phyloP scores from a whole-genome alignment of 2,888 invertebrate species.

The Pasiphila rectangulata region DNA sequence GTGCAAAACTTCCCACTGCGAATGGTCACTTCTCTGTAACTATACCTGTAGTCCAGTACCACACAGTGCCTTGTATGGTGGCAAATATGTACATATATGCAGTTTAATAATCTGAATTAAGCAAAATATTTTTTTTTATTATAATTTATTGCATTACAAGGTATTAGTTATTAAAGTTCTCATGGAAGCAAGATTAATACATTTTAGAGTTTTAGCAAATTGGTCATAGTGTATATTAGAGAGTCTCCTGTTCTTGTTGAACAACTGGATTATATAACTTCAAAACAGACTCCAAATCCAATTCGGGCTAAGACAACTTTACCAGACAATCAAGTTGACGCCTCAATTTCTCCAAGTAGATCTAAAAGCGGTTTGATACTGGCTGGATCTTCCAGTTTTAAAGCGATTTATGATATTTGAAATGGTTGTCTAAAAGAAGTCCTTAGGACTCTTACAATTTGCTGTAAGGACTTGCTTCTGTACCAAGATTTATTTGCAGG shows the following conservation, averaged over 20 bases:
- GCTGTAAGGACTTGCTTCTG: neutral
- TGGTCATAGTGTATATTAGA: too few species aligned
- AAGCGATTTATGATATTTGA: conserved; percentile 13
- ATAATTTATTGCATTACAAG: too few species aligned
- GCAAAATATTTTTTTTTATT: too few species aligned
- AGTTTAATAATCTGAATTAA: too few species aligned
- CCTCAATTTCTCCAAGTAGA: neutral
- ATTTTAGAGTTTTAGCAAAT: neutral
- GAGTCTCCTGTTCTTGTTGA: too few species aligned
- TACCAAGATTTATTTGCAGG: conserved; percentile 4
- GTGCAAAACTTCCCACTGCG: conserved; percentile 12
- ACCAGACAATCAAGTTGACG: neutral
- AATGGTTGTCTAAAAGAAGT: neutral
- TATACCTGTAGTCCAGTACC: conserved; percentile 13
- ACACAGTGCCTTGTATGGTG: neutral
- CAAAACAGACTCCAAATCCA: too few species aligned
- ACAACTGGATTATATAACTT: too few species aligned
- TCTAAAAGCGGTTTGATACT: conserved; percentile 10
- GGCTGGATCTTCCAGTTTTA: conserved; percentile 10
- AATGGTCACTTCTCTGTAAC: conserved; percentile 13
- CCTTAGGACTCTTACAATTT: neutral
- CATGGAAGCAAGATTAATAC: too few species aligned
- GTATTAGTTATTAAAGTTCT: too few species aligned
- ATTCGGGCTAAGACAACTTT: too few species aligned
- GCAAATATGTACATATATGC: too few species aligned